phyloP scores from a whole-genome alignment of 2,113 vertebrate genomes.

The Xenopus laevis region DNA sequence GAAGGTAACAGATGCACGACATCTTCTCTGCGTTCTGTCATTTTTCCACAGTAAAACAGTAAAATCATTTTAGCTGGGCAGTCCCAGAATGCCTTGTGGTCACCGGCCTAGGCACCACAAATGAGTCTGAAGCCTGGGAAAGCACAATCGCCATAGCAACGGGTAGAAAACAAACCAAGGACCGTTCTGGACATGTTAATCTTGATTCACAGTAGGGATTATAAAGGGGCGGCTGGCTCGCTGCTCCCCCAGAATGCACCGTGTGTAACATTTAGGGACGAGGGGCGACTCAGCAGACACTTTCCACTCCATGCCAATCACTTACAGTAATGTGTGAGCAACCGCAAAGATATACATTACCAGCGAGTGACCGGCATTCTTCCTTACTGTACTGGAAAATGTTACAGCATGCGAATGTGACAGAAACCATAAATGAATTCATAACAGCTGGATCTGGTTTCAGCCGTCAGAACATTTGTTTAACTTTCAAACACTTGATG shows the following conservation, averaged over 20 bases:
- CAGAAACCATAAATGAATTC: slow-evolving; percentile 25
- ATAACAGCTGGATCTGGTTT: slow-evolving; percentile 16
- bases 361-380: slow-evolving; percentile 28
- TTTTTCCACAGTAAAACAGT: background rate
- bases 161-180: slow-evolving; percentile 21
- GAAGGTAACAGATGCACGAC: too few species aligned
- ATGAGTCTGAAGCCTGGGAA: slow-evolving; percentile 22
- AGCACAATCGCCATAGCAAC: slow-evolving; percentile 14
- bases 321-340: slow-evolving; percentile 35
- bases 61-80: background rate
- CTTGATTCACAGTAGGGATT: background rate
- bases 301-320: slow-evolving; percentile 31
- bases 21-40: slow-evolving; percentile 3
- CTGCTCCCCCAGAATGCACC: background rate
- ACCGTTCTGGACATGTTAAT: background rate
- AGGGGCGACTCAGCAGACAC: background rate
- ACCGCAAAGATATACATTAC: slow-evolving; percentile 46
- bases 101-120: slow-evolving; percentile 8
- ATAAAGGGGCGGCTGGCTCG: slow-evolving; percentile 7
- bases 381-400: slow-evolving; percentile 44
- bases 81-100: background rate
- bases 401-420: slow-evolving; percentile 31
- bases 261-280: slow-evolving; percentile 12
- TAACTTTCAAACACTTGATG: slow-evolving; percentile 22
- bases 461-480: slow-evolving; percentile 40